Evolutionary conservation across 2,797 vertebrate genomes (phyloP).

Genomic region (Melanotaenia pygmaea): DNA sequence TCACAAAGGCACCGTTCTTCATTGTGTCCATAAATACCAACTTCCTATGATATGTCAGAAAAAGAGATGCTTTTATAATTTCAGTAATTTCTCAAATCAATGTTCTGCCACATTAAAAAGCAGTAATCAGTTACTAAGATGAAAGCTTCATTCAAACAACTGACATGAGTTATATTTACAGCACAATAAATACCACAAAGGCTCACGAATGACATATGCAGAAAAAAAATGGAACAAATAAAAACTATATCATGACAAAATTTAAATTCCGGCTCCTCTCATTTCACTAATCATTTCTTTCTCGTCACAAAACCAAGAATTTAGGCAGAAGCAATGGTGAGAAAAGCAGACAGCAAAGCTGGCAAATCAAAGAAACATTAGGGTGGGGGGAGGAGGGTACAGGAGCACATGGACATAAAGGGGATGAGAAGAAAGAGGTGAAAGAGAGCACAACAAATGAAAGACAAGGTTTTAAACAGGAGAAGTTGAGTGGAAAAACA

Average conservation of each 20-base stretch:
- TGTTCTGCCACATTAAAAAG: conserved; percentile 29
- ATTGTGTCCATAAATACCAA: conserved; percentile 15
- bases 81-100: conserved; percentile 28
- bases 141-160: conserved; percentile 29
- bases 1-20: conserved; percentile 16
- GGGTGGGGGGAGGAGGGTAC: not conserved
- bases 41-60: conserved; percentile 1
- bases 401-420: not conserved
- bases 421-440: not conserved
- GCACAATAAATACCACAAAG: conserved; percentile 10
- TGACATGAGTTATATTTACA: conserved; percentile 14
- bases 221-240: conserved; percentile 5
- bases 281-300: conserved; percentile 2
- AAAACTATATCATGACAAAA: conserved; percentile 9
- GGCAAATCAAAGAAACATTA: conserved; percentile 8
- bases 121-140: conserved; percentile 40
- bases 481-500: not conserved
- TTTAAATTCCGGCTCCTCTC: conserved; percentile 8
- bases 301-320: not conserved
- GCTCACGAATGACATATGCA: conserved; percentile 24
- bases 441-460: not conserved
- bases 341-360: not conserved
- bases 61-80: conserved; percentile 27
- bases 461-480: conserved; percentile 12
- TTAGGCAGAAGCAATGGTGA: conserved; percentile 6